These are phyloP conservation scores for Labeo catla DNA, from an alignment of 2,113 vertebrate genomes.

Conservation along the genomic window DNA sequence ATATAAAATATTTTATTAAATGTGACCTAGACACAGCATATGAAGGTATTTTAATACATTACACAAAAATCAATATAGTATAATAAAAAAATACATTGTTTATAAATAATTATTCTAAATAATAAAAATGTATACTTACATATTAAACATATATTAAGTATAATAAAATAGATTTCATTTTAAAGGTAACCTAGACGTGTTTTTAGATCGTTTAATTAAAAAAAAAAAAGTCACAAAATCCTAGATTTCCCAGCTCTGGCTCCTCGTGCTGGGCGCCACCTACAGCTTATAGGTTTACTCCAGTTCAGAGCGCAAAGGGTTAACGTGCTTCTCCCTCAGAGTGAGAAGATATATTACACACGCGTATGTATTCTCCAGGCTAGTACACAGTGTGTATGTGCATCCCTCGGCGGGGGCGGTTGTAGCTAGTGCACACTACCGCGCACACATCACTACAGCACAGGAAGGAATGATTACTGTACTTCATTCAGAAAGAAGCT, in stretches of 20 bases:
- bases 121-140: too few relatives aligned
- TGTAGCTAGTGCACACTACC: neutral
- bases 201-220: too few relatives aligned
- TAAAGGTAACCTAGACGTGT: too few relatives aligned
- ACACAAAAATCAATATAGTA: too few relatives aligned
- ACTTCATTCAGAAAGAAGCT: conserved; percentile 8
- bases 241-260: neutral
- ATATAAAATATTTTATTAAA: too few relatives aligned
- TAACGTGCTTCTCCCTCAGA: neutral
- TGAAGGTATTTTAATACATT: too few relatives aligned
- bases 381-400: neutral
- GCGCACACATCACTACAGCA: neutral
- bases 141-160: too few relatives aligned
- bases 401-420: neutral
- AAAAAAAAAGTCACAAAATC: too few relatives aligned
- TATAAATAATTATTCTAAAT: too few relatives aligned
- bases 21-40: too few relatives aligned
- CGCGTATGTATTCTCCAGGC: neutral
- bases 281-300: neutral
- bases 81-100: too few relatives aligned
- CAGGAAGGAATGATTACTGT: neutral
- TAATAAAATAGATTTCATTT: too few relatives aligned
- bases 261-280: neutral
- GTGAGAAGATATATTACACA: conserved; percentile 9
- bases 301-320: neutral